Evolutionary conservation across 2,888 invertebrate species (phyloP).

Genomic region (Dyspetes luteomarginatus): DNA sequence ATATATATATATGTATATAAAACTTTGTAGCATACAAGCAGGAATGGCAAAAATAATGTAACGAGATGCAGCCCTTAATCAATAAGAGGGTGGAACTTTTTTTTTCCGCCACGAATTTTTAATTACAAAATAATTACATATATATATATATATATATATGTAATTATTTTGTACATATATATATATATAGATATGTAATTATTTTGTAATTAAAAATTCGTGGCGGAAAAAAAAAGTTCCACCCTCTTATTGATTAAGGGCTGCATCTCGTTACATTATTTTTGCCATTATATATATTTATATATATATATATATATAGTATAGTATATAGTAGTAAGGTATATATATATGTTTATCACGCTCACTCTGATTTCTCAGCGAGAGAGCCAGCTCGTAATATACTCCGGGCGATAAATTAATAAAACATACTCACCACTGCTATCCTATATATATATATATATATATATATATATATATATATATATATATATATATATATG

Average conservation of each 20-base stretch:
- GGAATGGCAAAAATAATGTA: conserved; percentile 18
- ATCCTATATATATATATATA: too few species aligned
- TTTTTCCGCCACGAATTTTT: conserved; percentile 66
- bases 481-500: neutral
- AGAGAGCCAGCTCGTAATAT: conserved; percentile 71
- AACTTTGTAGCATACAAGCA: neutral
- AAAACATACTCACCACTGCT: conserved; percentile 75
- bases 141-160: conserved; percentile 8
- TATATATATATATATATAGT: neutral
- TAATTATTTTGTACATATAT: neutral
- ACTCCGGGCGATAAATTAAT: conserved; percentile 81
- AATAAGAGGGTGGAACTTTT: conserved; percentile 53
- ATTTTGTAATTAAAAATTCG: conserved; percentile 66
- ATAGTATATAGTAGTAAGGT: too few species aligned
- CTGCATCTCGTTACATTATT: conserved; percentile 59
- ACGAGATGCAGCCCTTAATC: conserved; percentile 68
- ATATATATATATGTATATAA: neutral
- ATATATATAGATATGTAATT: conserved; percentile 19
- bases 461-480: neutral
- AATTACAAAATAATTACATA: conserved; percentile 80
- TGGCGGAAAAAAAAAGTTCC: conserved; percentile 30
- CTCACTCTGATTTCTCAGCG: neutral
- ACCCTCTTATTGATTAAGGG: conserved; percentile 68
- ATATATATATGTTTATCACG: too few species aligned
- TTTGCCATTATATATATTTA: too few species aligned